Percentiles rank a stretch among this genome's conserved stretches.
Conservation (phyloP, 2,888 invertebrate genomes). For the Andrena trimmerana region DNA sequence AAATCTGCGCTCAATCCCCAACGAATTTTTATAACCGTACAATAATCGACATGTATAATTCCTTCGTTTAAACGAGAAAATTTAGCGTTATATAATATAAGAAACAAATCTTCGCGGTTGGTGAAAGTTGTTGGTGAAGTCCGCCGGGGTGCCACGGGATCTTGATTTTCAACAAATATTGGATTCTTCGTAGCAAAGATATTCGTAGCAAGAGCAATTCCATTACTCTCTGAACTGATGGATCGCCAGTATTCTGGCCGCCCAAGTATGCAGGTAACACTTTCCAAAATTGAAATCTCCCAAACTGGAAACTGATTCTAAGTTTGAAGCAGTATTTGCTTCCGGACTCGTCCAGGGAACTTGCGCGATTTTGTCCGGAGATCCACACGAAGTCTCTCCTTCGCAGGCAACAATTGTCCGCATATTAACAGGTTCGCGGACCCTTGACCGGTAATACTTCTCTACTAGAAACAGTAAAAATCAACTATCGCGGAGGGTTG, state of each 20-base stretch:
- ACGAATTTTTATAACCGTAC: conserved; percentile 4
- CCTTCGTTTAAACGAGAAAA: background rate
- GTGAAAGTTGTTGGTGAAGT: background rate
- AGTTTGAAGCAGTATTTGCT: conserved; percentile 19
- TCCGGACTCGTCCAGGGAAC: background rate
- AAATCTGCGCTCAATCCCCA: conserved; percentile 25
- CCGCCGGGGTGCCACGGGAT: background rate
- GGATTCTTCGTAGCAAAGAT: conserved; percentile 8
- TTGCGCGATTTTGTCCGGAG: conserved; percentile 8
- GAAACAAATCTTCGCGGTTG: background rate
- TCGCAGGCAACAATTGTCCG: background rate
- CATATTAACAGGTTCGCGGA: background rate
- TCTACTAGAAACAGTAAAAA: too few species aligned
- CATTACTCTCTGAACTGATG: conserved; percentile 28
- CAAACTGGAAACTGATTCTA: conserved; percentile 17
- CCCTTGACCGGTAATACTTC: too few species aligned
- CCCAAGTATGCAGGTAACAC: conserved; percentile 26
- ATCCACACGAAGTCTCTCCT: conserved; percentile 15
- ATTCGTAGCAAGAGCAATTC: conserved; percentile 31
- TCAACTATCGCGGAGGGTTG: background rate
- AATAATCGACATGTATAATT: conserved; percentile 5
- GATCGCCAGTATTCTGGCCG: conserved; percentile 6
- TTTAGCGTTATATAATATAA: too few species aligned
- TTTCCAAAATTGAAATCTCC: conserved; percentile 39
- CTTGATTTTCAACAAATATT: background rate